These are phyloP conservation scores for Pteronotus mesoamericanus DNA, from an alignment of 2,797 vertebrate species.

Conservation along the genomic window DNA sequence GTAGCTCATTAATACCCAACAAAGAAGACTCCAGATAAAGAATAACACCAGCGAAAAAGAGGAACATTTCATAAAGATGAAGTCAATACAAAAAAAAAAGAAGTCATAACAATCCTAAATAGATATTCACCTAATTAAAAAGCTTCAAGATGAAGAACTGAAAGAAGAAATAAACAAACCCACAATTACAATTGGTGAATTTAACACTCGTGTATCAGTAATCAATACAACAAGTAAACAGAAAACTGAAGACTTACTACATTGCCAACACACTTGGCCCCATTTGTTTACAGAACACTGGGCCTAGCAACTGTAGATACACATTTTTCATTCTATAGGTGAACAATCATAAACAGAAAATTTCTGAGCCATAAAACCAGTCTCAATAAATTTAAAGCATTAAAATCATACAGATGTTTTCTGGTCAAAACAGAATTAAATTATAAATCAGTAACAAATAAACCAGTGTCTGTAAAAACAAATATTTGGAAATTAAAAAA, in stretches of 20 bases:
- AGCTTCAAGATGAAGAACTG: neutral
- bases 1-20: neutral
- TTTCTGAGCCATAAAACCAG: neutral
- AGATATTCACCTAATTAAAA: neutral
- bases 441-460: neutral
- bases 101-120: neutral
- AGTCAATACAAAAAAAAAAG: neutral
- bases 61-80: neutral
- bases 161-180: neutral
- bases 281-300: neutral
- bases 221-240: neutral
- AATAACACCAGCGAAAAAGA: neutral
- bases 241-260: neutral
- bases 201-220: neutral
- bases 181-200: neutral
- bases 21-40: neutral
- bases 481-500: neutral
- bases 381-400: neutral
- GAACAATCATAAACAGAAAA: neutral
- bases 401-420: neutral
- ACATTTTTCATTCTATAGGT: neutral
- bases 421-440: neutral
- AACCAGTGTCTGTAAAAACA: neutral
- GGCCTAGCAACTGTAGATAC: neutral
- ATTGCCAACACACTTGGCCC: neutral